phyloP scores from a whole-genome alignment of 2,888 invertebrate species.

The Druceiella hillmani region DNA sequence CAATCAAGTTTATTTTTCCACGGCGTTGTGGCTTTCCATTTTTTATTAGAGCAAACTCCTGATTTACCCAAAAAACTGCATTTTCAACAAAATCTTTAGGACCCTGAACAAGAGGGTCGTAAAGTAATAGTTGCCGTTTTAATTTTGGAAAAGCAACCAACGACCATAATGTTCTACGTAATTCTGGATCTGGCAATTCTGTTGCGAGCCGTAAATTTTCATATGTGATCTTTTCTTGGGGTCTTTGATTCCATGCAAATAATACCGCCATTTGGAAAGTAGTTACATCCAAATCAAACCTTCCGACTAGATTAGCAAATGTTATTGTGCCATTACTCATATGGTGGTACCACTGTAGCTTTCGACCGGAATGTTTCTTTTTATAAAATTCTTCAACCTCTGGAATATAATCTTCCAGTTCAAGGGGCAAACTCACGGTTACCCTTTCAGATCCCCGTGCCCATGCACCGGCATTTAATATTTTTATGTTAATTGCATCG shows the following conservation, averaged over 20 bases:
- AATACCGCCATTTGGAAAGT: conserved; percentile 99
- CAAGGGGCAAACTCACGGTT: conserved; percentile 92
- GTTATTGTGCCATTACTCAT: conserved; percentile 99
- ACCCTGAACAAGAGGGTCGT: conserved; percentile 73
- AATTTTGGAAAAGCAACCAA: conserved; percentile 94
- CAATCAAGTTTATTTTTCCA: conserved; percentile 95
- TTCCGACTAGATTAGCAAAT: conserved; percentile 86
- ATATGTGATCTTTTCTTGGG: conserved; percentile 88
- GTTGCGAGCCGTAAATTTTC: conserved; percentile 96
- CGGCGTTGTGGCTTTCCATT: conserved; percentile 91
- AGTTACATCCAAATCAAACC: conserved; percentile 97
- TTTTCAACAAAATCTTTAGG: conserved; percentile 93
- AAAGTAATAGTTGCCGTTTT: conserved; percentile 83
- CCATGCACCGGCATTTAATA: conserved; percentile 98
- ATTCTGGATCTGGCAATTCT: conserved; percentile 91
- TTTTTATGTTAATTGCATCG: conserved; percentile 96
- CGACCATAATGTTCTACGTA: conserved; percentile 93
- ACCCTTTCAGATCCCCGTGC: conserved; percentile 91
- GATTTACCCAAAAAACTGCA: conserved; percentile 94
- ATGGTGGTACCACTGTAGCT: conserved; percentile 98
- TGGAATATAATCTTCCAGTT: conserved; percentile 97
- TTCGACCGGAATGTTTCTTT: conserved; percentile 94
- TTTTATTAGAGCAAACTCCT: conserved; percentile 92
- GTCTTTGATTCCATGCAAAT: conserved; percentile 98
- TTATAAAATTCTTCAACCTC: conserved; percentile 99